phyloP scores from a whole-genome alignment of 2,797 vertebrate species.

The Eptatretus atami region DNA sequence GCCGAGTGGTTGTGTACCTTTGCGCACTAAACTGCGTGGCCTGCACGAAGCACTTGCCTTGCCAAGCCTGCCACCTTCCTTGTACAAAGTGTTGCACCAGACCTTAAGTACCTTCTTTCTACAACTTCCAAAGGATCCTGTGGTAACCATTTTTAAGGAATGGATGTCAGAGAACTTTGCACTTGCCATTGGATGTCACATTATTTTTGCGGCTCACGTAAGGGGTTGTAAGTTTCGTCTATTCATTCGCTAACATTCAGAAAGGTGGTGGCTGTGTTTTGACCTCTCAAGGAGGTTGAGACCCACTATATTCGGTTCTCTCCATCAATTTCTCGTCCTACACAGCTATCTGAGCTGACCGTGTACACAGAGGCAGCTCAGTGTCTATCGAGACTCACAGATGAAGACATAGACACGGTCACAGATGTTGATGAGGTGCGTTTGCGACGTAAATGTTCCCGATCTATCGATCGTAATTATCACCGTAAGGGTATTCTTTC shows the following conservation, averaged over 20 bases:
- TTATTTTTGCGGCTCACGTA: too few species aligned
- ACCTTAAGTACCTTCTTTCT: slow-evolving; percentile 33
- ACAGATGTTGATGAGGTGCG: slow-evolving; percentile 36
- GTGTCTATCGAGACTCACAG: slow-evolving; percentile 54
- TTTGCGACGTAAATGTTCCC: background rate
- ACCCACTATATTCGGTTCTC: too few species aligned
- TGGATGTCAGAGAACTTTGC: background rate
- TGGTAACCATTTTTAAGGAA: slow-evolving; percentile 18
- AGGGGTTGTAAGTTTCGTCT: too few species aligned
- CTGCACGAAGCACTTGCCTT: slow-evolving; percentile 40
- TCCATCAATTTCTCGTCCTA: slow-evolving; percentile 8
- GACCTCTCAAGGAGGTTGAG: too few species aligned
- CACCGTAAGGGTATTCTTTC: background rate
- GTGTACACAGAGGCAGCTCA: slow-evolving; percentile 28
- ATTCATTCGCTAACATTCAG: too few species aligned
- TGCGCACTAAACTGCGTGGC: slow-evolving; percentile 26
- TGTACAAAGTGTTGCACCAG: slow-evolving; percentile 37
- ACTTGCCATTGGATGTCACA: too few species aligned
- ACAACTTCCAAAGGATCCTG: slow-evolving; percentile 35
- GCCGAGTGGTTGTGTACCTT: slow-evolving; percentile 13
- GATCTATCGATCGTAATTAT: background rate
- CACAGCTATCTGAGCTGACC: slow-evolving; percentile 27
- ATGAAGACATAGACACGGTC: slow-evolving; percentile 30
- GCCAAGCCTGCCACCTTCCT: slow-evolving; percentile 33
- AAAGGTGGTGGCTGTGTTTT: too few species aligned